A percentile compares a stretch with the other conserved stretches of the same genome.
Evolutionary conservation across 2,888 invertebrate species (phyloP).

Genomic region (Lepidochitona cinerea): DNA sequence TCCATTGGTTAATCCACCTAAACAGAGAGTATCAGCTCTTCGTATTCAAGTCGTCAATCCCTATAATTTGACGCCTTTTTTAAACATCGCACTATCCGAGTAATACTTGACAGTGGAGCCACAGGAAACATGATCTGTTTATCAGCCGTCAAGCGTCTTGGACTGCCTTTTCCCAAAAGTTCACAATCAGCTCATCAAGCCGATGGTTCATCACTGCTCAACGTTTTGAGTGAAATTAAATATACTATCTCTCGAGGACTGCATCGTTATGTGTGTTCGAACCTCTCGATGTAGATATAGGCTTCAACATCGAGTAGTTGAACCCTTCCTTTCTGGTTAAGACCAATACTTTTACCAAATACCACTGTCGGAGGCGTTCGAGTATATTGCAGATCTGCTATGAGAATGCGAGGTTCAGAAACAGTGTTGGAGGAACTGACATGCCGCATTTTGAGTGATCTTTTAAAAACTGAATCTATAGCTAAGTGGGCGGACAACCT

Average conservation of each 20-base stretch:
- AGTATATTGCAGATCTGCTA: slow-evolving; percentile 41
- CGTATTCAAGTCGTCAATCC: too few relatives aligned
- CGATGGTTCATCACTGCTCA: slow-evolving; percentile 16
- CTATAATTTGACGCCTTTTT: too few relatives aligned
- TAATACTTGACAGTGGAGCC: background rate
- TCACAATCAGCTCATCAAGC: slow-evolving; percentile 21
- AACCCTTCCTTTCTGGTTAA: slow-evolving; percentile 45
- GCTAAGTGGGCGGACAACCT: slow-evolving; percentile 32
- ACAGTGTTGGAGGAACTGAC: slow-evolving; percentile 41
- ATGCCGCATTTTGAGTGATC: slow-evolving; percentile 33
- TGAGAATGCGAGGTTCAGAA: slow-evolving; percentile 49
- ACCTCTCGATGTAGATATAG: slow-evolving; percentile 30
- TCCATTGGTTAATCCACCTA: too few relatives aligned
- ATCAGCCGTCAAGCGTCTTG: slow-evolving; percentile 23
- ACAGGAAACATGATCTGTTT: slow-evolving; percentile 28
- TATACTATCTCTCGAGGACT: too few relatives aligned
- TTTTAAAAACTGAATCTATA: slow-evolving; percentile 19
- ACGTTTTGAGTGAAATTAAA: slow-evolving; percentile 20
- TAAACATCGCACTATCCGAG: background rate
- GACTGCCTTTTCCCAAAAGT: slow-evolving; percentile 20
- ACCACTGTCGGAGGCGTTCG: slow-evolving; percentile 34
- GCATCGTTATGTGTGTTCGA: too few relatives aligned
- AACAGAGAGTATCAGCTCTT: background rate
- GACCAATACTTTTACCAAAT: slow-evolving; percentile 41
- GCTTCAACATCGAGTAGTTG: slow-evolving; percentile 35